Evolutionary conservation across 92 coral and sea anemone species (phyloP), one percentile per base, ranked within the genome.

Genomic region (Actinernus sp.): DNA sequence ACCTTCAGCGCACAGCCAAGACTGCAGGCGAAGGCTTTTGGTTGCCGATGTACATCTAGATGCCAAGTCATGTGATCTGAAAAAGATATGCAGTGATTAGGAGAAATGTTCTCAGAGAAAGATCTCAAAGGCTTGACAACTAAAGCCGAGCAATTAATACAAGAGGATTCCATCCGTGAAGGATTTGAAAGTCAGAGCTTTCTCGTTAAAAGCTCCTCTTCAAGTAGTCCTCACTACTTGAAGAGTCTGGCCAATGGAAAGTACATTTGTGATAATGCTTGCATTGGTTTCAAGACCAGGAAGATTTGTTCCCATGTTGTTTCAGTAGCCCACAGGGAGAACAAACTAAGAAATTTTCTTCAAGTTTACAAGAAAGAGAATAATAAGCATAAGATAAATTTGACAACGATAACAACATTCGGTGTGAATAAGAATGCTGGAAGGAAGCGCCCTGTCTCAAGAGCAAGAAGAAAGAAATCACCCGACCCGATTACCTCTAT

Each of bases 281-380:
- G 84, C 44, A 52, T 75, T 8, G 83, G 74, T 50, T 63, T 62
- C 73, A 75, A 75, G 21, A 21, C 83, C 0, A 75, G 83, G 37
- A 73, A 73, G 51, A 34, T 73, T 17, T 73, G 83, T 31, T 54
- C 74, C 31, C 83, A 76, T 41, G 73, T 51, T 0, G 25, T 66
- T 40, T 45, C 76, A 76, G 84, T 76, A 21, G 84, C 84, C 12
- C 52, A 55, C 36, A 48, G 23, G 26, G 22, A 65, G 43, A 56
- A 46, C 13, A 72, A 49, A 27, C 47, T 71, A 17, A 13, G 36
- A 51, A 5, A 45, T 8, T 64, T 53, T 63, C 73, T 58, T 26
- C 19, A 59, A 52, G 47, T 31, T 20, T 44, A 44, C 59, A 63
- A 47, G 30, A n/a, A n/a, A n/a, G n/a, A n/a, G n/a, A 71, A 50